Evolutionary conservation across 35 echinoderm and acorn worm genomes (phyloP).

Genomic region (Heliocidaris erythrogramma): DNA sequence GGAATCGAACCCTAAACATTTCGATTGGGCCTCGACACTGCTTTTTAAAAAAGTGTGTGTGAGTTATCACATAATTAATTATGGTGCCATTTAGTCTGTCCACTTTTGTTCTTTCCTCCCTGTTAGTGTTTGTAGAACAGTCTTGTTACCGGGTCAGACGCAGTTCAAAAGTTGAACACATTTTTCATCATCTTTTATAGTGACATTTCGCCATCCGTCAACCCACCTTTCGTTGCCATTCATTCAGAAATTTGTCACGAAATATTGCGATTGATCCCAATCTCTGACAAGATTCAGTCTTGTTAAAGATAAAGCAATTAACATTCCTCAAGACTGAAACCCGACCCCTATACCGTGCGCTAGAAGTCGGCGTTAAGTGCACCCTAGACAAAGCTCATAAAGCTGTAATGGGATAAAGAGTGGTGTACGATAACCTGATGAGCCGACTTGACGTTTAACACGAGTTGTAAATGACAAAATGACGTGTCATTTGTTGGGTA

Average conservation of each 20-base stretch:
- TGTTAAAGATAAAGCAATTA: not conserved
- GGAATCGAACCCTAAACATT: too few species aligned
- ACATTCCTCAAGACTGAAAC: slow-evolving; percentile 20
- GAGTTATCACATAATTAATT: too few species aligned
- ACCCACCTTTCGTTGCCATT: not conserved
- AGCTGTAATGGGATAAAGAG: slow-evolving; percentile 24
- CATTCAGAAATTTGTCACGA: slow-evolving; percentile 10
- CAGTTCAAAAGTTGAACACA: slow-evolving; percentile 5
- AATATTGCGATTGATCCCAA: not conserved
- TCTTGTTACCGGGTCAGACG: not conserved
- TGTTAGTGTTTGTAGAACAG: too few species aligned
- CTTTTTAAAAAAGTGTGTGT: too few species aligned
- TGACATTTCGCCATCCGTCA: not conserved
- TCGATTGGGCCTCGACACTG: too few species aligned
- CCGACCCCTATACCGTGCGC: not conserved
- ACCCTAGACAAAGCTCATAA: slow-evolving; percentile 1
- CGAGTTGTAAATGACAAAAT: not conserved
- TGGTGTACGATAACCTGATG: not conserved
- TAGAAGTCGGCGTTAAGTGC: not conserved
- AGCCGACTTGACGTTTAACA: slow-evolving; percentile 20
- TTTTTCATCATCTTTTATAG: not conserved
- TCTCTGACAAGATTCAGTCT: not conserved
- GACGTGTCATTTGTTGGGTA: slow-evolving; percentile 8
- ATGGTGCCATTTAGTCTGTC: too few species aligned
- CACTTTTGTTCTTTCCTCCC: too few species aligned